phyloP scores from a whole-genome alignment of 1,140 invertebrate genomes.

The Probaryconus sp. region DNA sequence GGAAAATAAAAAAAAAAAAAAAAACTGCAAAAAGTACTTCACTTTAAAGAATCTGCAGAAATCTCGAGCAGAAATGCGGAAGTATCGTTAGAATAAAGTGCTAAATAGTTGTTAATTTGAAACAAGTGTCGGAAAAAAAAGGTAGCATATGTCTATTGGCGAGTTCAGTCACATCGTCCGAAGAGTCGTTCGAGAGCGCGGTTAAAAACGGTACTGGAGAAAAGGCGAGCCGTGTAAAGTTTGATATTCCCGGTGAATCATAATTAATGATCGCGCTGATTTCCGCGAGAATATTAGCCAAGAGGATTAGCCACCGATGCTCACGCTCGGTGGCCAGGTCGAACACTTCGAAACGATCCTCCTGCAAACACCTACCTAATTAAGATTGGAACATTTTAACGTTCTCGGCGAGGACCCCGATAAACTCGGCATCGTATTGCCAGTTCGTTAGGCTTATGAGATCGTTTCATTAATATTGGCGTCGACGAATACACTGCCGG shows the following conservation, averaged over 20 bases:
- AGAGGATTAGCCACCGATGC: slow-evolving; percentile 38
- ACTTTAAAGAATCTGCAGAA: no score
- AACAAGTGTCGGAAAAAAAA: no score
- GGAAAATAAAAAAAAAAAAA: no score
- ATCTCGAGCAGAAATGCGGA: no score
- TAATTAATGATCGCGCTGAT: slow-evolving; percentile 47
- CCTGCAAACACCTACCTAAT: slow-evolving; percentile 79
- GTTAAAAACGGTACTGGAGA: slow-evolving; percentile 20
- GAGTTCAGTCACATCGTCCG: no score
- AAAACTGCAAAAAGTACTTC: no score
- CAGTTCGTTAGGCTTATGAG: slow-evolving; percentile 75
- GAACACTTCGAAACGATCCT: slow-evolving; percentile 70
- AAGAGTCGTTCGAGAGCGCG: background rate
- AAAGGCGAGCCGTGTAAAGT: background rate
- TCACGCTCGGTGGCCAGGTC: slow-evolving; percentile 48
- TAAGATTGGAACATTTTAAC: slow-evolving; percentile 79
- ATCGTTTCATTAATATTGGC: slow-evolving; percentile 78
- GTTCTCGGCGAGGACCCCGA: slow-evolving; percentile 70
- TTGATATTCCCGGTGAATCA: slow-evolving; percentile 17
- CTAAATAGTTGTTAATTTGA: no score
- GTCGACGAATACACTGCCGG: slow-evolving; percentile 63
- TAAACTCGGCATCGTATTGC: slow-evolving; percentile 75
- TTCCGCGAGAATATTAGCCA: slow-evolving; percentile 52
- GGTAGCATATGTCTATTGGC: background rate
- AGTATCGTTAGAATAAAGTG: no score